phyloP scores from a whole-genome alignment of 2,797 vertebrate species.

The Chaetophractus vellerosus region DNA sequence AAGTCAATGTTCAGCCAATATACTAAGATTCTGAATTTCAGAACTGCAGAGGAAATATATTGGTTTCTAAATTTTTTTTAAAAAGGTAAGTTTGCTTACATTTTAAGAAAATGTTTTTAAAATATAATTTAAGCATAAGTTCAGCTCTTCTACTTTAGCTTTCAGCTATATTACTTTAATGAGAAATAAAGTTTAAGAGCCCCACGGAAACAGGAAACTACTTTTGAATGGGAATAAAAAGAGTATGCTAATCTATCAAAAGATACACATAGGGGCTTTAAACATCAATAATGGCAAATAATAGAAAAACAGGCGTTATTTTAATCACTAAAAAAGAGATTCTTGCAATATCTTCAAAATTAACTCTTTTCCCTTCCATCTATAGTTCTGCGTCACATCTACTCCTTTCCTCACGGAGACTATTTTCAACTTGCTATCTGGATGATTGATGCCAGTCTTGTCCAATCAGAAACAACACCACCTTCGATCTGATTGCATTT shows the following conservation, averaged over 20 bases:
- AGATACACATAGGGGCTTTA: background rate
- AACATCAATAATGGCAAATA: slow-evolving; percentile 44
- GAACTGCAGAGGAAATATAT: slow-evolving; percentile 30
- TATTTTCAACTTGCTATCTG: slow-evolving; percentile 37
- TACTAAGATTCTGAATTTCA: slow-evolving; percentile 68
- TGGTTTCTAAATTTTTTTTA: slow-evolving; percentile 70
- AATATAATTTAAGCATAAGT: slow-evolving; percentile 76
- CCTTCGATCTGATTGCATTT: background rate
- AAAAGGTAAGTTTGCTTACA: slow-evolving; percentile 72
- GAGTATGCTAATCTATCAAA: background rate
- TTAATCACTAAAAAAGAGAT: background rate
- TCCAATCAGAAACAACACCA: background rate
- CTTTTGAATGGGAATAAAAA: slow-evolving; percentile 59
- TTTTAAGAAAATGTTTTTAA: slow-evolving; percentile 73
- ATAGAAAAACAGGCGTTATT: slow-evolving; percentile 11
- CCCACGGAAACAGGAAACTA: slow-evolving; percentile 47
- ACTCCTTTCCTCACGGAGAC: background rate
- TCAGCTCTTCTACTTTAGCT: slow-evolving; percentile 35
- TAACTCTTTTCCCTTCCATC: background rate
- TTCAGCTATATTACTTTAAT: slow-evolving; percentile 58
- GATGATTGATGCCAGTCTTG: background rate
- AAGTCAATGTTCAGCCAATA: slow-evolving; percentile 74
- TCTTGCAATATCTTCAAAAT: slow-evolving; percentile 16
- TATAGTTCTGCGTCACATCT: background rate
- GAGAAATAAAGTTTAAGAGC: slow-evolving; percentile 43